These are phyloP conservation scores for Corvus hawaiiensis DNA, from an alignment of 2,113 vertebrate genomes.

Conservation along the genomic window DNA sequence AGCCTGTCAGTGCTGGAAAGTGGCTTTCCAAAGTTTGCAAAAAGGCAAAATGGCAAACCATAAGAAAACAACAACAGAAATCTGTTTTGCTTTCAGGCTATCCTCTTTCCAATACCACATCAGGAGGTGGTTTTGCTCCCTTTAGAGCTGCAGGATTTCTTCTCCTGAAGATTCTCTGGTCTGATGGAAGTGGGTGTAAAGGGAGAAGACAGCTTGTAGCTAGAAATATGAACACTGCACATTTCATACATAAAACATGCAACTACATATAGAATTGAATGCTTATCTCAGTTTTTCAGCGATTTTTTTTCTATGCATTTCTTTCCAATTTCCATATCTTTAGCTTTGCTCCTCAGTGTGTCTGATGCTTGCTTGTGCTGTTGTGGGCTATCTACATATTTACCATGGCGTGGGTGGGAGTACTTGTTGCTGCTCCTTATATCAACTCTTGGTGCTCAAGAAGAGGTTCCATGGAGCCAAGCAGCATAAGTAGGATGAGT, in stretches of 20 bases:
- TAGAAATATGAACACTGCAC: background rate
- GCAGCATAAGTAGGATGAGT: background rate
- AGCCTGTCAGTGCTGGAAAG: background rate
- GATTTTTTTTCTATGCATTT: background rate
- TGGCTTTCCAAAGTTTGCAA: background rate
- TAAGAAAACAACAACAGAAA: background rate
- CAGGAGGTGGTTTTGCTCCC: background rate
- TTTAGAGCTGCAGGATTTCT: background rate
- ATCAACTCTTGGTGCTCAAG: background rate
- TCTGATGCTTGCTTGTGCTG: background rate
- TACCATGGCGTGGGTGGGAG: background rate
- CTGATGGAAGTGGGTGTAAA: background rate
- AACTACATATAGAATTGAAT: background rate
- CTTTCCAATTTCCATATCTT: background rate
- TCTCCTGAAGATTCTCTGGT: background rate
- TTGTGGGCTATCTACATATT: background rate
- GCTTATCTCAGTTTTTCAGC: background rate
- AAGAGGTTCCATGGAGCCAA: background rate
- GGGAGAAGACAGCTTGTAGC: background rate
- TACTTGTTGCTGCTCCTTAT: background rate
- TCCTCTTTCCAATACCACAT: background rate
- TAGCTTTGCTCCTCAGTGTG: background rate
- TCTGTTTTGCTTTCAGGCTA: background rate
- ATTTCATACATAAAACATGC: background rate
- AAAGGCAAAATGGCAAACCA: background rate